Percentiles rank a stretch among this genome's conserved stretches.
phyloP scores from a whole-genome alignment of 2,888 invertebrate genomes.

The Synanthedon tipuliformis region DNA sequence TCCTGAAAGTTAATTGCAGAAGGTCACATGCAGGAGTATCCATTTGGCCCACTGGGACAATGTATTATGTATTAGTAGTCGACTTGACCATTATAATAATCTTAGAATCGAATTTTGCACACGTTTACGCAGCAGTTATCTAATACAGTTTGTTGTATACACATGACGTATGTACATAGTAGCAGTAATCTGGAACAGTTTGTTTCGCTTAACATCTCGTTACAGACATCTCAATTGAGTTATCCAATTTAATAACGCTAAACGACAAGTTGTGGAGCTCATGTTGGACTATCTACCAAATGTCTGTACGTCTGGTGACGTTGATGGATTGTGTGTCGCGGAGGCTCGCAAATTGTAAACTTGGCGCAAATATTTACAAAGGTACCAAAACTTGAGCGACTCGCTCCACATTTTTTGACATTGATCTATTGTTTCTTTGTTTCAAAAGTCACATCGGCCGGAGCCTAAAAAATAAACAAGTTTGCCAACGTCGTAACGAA shows the following conservation, averaged over 20 bases:
- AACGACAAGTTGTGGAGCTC: conserved; percentile 18
- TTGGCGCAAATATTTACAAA: conserved; percentile 39
- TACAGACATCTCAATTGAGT: conserved; percentile 14
- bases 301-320: conserved; percentile 22
- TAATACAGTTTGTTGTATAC: too few relatives aligned
- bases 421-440: conserved; percentile 16
- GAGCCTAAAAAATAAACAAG: background rate
- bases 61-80: too few relatives aligned
- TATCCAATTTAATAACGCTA: conserved; percentile 32
- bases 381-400: conserved; percentile 15
- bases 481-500: background rate
- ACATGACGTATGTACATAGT: too few relatives aligned
- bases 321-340: conserved; percentile 39
- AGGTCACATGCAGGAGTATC: too few relatives aligned
- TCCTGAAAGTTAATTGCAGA: too few relatives aligned
- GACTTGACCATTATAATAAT: too few relatives aligned
- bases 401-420: conserved; percentile 23
- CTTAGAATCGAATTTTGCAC: too few relatives aligned
- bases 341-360: conserved; percentile 36
- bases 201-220: too few relatives aligned
- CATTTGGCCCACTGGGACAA: too few relatives aligned
- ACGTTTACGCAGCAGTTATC: too few relatives aligned
- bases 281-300: conserved; percentile 7
- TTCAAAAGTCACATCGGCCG: background rate
- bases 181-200: too few relatives aligned